These are phyloP conservation scores for Melinopterus prodromus DNA, from an alignment of 2,888 invertebrate species.

Conservation along the genomic window DNA sequence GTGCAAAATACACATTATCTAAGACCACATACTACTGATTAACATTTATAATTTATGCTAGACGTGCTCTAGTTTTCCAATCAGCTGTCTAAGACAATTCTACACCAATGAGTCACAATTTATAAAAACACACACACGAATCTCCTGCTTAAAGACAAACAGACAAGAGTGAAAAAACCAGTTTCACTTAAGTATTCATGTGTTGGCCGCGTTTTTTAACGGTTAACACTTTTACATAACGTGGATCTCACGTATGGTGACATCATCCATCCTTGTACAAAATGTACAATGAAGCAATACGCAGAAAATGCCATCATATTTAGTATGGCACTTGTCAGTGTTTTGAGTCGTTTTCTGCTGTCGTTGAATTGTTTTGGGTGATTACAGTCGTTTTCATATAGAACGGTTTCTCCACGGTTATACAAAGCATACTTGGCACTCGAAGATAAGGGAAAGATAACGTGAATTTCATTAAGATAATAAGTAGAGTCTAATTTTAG, in stretches of 20 bases:
- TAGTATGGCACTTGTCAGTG: background rate
- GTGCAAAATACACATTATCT: no score
- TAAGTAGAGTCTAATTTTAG: background rate
- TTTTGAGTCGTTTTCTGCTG: background rate
- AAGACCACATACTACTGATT: no score
- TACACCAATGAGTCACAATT: background rate
- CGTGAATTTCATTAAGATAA: background rate
- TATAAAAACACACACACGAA: background rate
- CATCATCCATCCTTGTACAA: background rate
- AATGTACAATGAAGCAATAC: background rate
- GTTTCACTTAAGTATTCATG: background rate
- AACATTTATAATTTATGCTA: no score
- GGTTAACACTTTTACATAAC: slow-evolving; percentile 4
- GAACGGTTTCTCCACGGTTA: background rate
- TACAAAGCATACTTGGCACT: background rate
- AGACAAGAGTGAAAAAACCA: background rate
- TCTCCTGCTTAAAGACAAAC: background rate
- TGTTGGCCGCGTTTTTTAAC: slow-evolving; percentile 4
- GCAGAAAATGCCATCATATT: background rate
- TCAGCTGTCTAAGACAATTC: background rate
- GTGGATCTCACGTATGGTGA: slow-evolving; percentile 4
- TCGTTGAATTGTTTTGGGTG: background rate
- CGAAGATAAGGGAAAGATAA: background rate
- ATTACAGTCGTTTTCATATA: background rate
- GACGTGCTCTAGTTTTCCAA: background rate